These are phyloP conservation scores for Ophion ventricosus DNA, from an alignment of 2,888 invertebrate genomes.

Conservation along the genomic window DNA sequence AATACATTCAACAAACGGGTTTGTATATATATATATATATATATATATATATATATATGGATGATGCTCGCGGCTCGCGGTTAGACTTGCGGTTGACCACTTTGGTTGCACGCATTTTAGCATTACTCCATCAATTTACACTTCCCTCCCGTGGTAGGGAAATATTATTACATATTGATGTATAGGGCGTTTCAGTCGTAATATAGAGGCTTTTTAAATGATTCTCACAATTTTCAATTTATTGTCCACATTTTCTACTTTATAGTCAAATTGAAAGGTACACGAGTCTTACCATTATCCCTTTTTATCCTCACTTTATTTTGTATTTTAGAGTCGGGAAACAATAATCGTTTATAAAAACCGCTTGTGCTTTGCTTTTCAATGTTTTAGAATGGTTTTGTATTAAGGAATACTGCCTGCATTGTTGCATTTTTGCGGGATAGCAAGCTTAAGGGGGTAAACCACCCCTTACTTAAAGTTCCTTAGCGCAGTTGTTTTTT, in stretches of 20 bases:
- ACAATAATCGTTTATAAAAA: no score
- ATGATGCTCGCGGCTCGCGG: slow-evolving; percentile 67
- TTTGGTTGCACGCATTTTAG: slow-evolving; percentile 67
- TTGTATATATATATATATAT: slow-evolving; percentile 26
- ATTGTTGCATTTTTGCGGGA: no score
- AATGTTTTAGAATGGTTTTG: no score
- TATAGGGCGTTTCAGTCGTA: slow-evolving; percentile 1
- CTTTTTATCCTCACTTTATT: no score
- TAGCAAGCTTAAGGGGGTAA: no score
- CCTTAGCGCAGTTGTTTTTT: no score
- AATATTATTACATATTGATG: slow-evolving; percentile 2
- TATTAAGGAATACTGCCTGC: no score
- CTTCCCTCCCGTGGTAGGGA: slow-evolving; percentile 27
- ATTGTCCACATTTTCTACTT: neutral
- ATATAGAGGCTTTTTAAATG: neutral
- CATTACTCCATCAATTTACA: slow-evolving; percentile 64
- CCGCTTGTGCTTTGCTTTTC: no score
- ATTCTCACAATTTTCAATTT: neutral
- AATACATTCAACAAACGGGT: slow-evolving; percentile 55
- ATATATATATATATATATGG: slow-evolving; percentile 23
- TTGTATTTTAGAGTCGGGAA: no score
- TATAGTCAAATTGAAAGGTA: neutral
- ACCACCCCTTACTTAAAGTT: no score
- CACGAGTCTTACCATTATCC: no score
- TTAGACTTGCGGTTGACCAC: slow-evolving; percentile 77